phyloP scores from a whole-genome alignment of 2,888 invertebrate genomes.

The Cheilosia pagana region DNA sequence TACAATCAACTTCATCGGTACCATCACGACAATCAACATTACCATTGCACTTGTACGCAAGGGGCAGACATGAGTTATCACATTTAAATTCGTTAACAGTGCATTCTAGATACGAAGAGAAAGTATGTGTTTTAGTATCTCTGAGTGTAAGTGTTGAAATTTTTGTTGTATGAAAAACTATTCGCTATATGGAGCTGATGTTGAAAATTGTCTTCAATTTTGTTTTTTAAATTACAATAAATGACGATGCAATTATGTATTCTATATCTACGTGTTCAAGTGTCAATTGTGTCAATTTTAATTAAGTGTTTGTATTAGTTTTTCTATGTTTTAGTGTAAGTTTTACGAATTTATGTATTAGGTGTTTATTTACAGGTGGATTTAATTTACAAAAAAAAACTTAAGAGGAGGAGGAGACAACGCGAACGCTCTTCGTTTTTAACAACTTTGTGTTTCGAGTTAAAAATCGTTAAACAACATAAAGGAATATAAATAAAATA shows the following conservation, averaged over 20 bases:
- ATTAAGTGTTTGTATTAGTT: background rate
- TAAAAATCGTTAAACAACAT: constrained; percentile 44
- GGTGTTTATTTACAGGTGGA: constrained; percentile 15
- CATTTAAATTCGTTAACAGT: constrained; percentile 86
- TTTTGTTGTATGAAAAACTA: constrained; percentile 2
- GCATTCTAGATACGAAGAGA: constrained; percentile 77
- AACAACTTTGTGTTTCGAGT: constrained; percentile 1
- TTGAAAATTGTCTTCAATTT: background rate
- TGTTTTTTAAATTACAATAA: background rate
- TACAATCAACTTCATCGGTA: constrained; percentile 88
- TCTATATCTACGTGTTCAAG: constrained; percentile 11
- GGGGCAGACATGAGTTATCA: constrained; percentile 86
- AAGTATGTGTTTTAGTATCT: constrained; percentile 47
- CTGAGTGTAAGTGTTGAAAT: constrained; percentile 7
- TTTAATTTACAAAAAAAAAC: background rate
- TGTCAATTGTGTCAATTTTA: background rate
- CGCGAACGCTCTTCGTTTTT: background rate
- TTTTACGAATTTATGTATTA: background rate
- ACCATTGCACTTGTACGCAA: constrained; percentile 86
- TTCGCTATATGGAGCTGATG: constrained; percentile 16
- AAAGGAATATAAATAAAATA: constrained; percentile 21
- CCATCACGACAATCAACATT: constrained; percentile 86
- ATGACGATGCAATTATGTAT: constrained; percentile 24
- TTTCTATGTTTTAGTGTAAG: constrained; percentile 25
- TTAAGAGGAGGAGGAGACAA: too few relatives aligned